A percentile compares a stretch with the other conserved stretches of the same genome.
These are phyloP conservation scores for Limnothrissa miodon DNA, from an alignment of 2,113 vertebrate genomes.

Conservation along the genomic window DNA sequence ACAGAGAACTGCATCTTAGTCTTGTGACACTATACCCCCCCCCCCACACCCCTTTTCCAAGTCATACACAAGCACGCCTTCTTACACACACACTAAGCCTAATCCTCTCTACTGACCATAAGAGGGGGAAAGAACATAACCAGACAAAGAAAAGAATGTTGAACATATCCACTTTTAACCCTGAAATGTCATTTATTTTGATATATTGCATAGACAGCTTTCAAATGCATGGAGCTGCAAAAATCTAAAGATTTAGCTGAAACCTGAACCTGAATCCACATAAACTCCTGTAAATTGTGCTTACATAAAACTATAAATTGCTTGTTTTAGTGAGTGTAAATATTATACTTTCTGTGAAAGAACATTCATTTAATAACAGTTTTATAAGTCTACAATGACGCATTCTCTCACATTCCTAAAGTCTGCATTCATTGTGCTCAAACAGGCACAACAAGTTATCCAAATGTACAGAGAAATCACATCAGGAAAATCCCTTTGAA, in stretches of 20 bases:
- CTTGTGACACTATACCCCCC: not conserved
- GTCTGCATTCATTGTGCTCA: not conserved
- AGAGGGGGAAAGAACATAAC: not conserved
- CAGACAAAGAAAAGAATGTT: not conserved
- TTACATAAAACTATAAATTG: too few relatives aligned
- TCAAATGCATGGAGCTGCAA: too few relatives aligned
- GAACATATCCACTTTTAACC: not conserved
- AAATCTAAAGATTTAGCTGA: too few relatives aligned
- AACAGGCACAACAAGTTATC: too few relatives aligned
- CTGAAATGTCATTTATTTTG: not conserved
- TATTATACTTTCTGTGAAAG: too few relatives aligned
- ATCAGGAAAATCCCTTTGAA: not conserved
- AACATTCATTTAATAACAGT: not conserved
- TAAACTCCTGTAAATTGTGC: too few relatives aligned
- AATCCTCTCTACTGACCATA: not conserved
- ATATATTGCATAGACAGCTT: too few relatives aligned
- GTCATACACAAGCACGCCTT: not conserved
- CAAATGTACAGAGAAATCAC: too few relatives aligned
- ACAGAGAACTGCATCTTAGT: not conserved
- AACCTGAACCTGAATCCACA: too few relatives aligned
- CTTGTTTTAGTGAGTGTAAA: too few relatives aligned
- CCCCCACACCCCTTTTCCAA: not conserved
- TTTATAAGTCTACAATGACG: not conserved
- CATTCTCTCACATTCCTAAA: not conserved
- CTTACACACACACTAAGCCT: conserved; percentile 45